phyloP scores from a whole-genome alignment of 1,140 invertebrate species.

The Zaprionus ghesquierei region DNA sequence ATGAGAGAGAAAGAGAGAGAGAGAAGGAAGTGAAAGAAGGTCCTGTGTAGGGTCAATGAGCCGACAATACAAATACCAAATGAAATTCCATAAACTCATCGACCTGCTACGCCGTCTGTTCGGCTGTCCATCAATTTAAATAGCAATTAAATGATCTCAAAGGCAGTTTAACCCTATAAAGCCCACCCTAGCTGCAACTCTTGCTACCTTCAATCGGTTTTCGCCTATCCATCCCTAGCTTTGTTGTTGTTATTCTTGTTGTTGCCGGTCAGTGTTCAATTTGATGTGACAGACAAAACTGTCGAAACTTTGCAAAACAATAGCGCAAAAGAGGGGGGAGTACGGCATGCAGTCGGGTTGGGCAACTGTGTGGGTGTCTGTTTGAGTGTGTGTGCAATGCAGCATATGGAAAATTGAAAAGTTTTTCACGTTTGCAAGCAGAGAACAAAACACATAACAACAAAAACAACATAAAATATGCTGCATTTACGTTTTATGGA shows the following conservation, averaged over 20 bases:
- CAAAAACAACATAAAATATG: conserved; percentile 5
- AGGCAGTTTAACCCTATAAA: not conserved
- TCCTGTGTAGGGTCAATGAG: conserved; percentile 17
- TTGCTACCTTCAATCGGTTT: too few species aligned
- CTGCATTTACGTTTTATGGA: conserved; percentile 20
- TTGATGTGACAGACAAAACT: conserved; percentile 59
- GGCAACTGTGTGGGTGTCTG: not conserved
- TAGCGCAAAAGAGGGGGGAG: not conserved
- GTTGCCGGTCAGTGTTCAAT: conserved; percentile 25
- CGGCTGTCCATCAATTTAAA: conserved; percentile 54
- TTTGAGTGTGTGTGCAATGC: not conserved
- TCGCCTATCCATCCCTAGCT: not conserved
- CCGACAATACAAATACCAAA: conserved; percentile 62
- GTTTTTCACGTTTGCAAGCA: conserved; percentile 3
- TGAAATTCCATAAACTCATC: conserved; percentile 70
- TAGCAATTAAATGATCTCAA: conserved; percentile 65
- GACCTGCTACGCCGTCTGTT: not conserved
- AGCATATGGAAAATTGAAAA: conserved; percentile 27
- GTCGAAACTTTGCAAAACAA: conserved; percentile 72
- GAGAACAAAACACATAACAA: not conserved
- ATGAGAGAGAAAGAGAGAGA: too few species aligned
- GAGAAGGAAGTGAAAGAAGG: not conserved
- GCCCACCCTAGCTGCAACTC: too few species aligned
- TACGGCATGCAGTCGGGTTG: too few species aligned
- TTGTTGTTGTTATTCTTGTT: not conserved